A percentile compares a stretch with the other conserved stretches of the same genome.
These are phyloP conservation scores for Celastrina argiolus DNA, from an alignment of 2,888 invertebrate genomes.

Conservation along the genomic window DNA sequence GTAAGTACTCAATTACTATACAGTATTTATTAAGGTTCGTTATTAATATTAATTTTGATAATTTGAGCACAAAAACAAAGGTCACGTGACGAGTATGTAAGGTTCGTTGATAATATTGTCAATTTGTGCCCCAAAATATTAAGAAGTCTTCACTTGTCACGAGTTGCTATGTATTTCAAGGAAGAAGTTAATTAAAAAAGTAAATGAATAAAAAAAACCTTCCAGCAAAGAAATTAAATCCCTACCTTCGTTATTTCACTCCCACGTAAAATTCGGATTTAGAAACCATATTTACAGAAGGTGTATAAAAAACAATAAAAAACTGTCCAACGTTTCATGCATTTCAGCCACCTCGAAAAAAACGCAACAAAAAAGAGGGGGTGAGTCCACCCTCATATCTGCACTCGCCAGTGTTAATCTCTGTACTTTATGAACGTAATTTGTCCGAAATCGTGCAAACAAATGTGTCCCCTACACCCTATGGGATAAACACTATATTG, in stretches of 20 bases:
- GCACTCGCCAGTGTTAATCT: constrained; percentile 74
- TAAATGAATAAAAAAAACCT: not conserved
- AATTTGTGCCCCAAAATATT: too few species aligned
- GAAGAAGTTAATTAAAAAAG: not conserved
- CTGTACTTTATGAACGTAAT: constrained; percentile 62
- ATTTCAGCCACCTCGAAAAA: constrained; percentile 55
- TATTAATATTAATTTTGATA: too few species aligned
- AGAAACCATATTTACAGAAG: not conserved
- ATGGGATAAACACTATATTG: constrained; percentile 32
- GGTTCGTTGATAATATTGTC: too few species aligned
- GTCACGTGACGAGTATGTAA: too few species aligned
- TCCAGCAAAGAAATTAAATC: too few species aligned
- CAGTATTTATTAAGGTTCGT: too few species aligned
- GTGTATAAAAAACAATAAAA: not conserved
- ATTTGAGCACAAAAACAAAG: too few species aligned
- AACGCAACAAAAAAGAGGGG: constrained; percentile 72
- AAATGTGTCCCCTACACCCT: constrained; percentile 37
- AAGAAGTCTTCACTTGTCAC: too few species aligned
- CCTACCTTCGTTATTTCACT: too few species aligned
- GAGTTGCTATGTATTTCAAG: too few species aligned
- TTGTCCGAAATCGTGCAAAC: constrained; percentile 43
- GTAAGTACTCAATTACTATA: too few species aligned
- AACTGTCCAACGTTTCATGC: constrained; percentile 17
- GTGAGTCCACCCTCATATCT: constrained; percentile 51
- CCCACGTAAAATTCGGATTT: too few species aligned